Evolutionary conservation across 1,140 invertebrate species (phyloP), one percentile per base, ranked within the genome.

Genomic region (Drosophila punjabiensis): DNA sequence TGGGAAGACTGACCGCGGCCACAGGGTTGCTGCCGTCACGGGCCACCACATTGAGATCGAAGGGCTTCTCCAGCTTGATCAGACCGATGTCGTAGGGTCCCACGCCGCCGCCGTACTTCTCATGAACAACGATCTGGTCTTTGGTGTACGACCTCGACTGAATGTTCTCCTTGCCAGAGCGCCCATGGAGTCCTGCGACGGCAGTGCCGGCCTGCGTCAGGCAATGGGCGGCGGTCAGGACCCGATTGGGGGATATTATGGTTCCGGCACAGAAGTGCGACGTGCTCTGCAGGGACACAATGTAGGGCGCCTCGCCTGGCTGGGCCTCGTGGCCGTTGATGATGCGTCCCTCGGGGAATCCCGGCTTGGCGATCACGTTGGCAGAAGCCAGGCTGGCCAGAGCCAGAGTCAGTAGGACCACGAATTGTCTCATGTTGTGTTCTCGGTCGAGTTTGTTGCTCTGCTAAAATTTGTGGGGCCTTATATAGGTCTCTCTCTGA

Each of bases 51-150:
- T 93, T 94, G 11, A 95, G 94, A 9, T 83, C 82, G 24, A 96
- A 80, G 1, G 95, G 94, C 4, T 82, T 91, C 0, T 92, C 90
- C 33, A 96, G 79, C 59, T 14, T 93, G 24, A 96, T 83, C 3
- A 97, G 64, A 20, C 95, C 96, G 30, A 97, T 95, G 79, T 97
- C 96, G 63, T 96, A 92, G 55, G 94, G 94, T 10, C 93, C 94
- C 18, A 94, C 94, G 24, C 93, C 93, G 39, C 94, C 94, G 28
- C 56, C 30, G 69, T 94, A 96, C 0, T 89, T 69, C 13, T 94
- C 92, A 74, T 96, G 95, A 0, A 94, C 55, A 11, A 93, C 79
- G 45, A 68, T 76, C 1, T 80, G 52, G 0, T n/a, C 24, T 18
- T 48, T 84, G 69, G 20, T 61, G 14, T 52, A 64, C 9, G 10